phyloP scores from a whole-genome alignment of 2,888 invertebrate genomes.

The Rotaria magnacalcarata region DNA sequence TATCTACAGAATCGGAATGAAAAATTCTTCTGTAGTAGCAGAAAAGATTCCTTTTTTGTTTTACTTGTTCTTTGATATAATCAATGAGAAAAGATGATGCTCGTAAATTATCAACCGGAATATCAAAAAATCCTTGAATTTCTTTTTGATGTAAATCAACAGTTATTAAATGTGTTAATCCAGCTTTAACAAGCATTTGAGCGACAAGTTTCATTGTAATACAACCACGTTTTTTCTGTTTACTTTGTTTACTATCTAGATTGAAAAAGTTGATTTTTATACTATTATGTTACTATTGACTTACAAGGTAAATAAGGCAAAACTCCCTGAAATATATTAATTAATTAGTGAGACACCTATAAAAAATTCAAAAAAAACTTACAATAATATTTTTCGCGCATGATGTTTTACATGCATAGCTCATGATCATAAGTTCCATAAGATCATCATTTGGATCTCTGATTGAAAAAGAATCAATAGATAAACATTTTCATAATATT shows the following conservation, averaged over 20 bases:
- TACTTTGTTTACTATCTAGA: conserved; percentile 76
- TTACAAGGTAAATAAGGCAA: conserved; percentile 55
- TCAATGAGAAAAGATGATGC: conserved; percentile 94
- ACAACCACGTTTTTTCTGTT: conserved; percentile 96
- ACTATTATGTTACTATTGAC: not conserved
- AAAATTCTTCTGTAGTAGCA: not conserved
- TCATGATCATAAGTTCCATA: conserved; percentile 96
- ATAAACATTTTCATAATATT: not conserved
- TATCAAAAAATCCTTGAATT: conserved; percentile 98
- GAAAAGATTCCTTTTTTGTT: conserved; percentile 46
- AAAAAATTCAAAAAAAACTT: not conserved
- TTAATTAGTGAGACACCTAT: not conserved
- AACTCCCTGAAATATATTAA: not conserved
- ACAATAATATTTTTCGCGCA: conserved; percentile 89
- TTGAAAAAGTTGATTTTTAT: not conserved
- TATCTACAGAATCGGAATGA: conserved; percentile 67
- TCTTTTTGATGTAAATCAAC: conserved; percentile 99
- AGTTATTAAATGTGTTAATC: conserved; percentile 77
- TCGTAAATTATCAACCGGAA: conserved; percentile 92
- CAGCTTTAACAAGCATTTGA: conserved; percentile 85
- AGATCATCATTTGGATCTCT: conserved; percentile 77
- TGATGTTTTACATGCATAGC: conserved; percentile 96
- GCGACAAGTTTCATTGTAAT: conserved; percentile 93
- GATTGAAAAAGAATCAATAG: not conserved
- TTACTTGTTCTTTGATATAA: conserved; percentile 82